A percentile compares a stretch with the other conserved stretches of the same genome.
Evolutionary conservation across 2,888 invertebrate genomes (phyloP).

Genomic region (Tenthredo scrophulariae): DNA sequence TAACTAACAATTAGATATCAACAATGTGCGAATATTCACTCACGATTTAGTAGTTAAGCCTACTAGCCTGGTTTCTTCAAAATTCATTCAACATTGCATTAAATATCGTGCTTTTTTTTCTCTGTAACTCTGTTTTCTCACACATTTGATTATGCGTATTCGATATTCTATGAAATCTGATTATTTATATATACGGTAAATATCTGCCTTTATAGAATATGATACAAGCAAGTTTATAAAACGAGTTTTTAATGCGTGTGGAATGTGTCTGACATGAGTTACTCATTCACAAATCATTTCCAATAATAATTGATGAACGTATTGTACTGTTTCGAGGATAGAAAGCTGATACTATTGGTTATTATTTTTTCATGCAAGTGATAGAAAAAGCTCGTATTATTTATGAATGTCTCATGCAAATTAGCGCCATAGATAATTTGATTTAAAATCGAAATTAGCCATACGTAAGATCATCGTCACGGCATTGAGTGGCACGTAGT

Average conservation of each 20-base stretch:
- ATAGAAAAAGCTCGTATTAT: neutral
- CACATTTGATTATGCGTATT: neutral
- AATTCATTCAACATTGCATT: neutral
- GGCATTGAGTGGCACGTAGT: neutral
- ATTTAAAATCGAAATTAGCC: conserved; percentile 19
- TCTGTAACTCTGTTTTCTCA: neutral
- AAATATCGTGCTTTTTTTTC: neutral
- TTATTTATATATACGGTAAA: conserved; percentile 2
- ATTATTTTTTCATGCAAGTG: neutral
- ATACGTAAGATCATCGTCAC: neutral
- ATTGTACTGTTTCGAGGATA: conserved; percentile 1
- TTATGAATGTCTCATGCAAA: neutral
- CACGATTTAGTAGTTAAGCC: neutral
- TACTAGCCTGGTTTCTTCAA: neutral
- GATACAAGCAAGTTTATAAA: neutral
- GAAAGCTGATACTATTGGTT: neutral
- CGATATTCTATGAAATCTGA: conserved; percentile 12
- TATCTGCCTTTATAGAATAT: neutral
- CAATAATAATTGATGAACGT: neutral
- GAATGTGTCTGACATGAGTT: neutral
- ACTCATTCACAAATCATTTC: neutral
- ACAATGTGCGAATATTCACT: neutral
- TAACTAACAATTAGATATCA: conserved; percentile 15
- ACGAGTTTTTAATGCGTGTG: neutral
- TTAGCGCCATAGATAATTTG: neutral